These are phyloP conservation scores for Diadophis punctatus DNA, from an alignment of 2,113 vertebrate genomes.

Conservation along the genomic window DNA sequence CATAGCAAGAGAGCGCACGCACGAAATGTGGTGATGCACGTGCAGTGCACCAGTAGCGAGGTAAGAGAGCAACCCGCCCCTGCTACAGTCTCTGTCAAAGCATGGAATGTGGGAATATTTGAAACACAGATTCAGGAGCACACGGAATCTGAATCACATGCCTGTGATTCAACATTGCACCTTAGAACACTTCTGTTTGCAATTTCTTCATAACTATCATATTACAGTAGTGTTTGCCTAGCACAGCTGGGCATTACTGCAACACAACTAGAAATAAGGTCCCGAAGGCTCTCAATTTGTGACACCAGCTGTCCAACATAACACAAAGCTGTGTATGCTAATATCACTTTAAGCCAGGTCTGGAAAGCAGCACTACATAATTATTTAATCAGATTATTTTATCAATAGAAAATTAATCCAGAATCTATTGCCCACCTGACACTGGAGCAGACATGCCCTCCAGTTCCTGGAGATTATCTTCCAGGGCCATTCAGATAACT, in stretches of 20 bases:
- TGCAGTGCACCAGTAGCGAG: too few relatives aligned
- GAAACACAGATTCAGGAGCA: background rate
- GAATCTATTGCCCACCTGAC: background rate
- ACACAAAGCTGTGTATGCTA: background rate
- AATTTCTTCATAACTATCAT: background rate
- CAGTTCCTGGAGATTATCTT: background rate
- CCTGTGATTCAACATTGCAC: background rate
- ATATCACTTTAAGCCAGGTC: background rate
- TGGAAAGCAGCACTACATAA: background rate
- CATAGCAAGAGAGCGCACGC: too few relatives aligned
- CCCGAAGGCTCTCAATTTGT: background rate
- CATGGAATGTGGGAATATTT: background rate
- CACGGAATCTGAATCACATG: background rate
- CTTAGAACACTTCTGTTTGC: background rate
- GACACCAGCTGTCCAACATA: background rate
- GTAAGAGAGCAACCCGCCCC: too few relatives aligned
- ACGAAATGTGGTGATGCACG: too few relatives aligned
- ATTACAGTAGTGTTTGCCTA: background rate
- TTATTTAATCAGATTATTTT: background rate
- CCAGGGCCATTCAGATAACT: background rate
- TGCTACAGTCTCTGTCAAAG: background rate
- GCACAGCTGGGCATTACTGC: background rate
- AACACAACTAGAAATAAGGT: background rate
- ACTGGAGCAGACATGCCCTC: background rate
- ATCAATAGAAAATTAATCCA: background rate